Conservation (phyloP, 1,140 invertebrate genomes). For the Drosophila triauraria region DNA sequence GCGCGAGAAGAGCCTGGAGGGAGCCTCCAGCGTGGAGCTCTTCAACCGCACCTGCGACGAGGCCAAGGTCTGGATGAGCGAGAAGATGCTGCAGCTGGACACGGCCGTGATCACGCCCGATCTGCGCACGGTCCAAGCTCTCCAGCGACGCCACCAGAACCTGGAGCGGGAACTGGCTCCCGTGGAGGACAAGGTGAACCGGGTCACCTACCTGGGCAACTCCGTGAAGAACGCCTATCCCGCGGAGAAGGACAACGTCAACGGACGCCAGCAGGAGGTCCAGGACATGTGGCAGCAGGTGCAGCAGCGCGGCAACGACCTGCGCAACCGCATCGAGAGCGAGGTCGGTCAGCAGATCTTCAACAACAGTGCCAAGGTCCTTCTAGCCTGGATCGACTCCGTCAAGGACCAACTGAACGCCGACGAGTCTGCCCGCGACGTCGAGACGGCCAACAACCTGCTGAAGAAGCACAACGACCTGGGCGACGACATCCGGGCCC, state of each 20-base stretch:
- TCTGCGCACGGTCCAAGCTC: conserved; percentile 95
- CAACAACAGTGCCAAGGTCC: conserved; percentile 92
- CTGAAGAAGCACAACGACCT: conserved; percentile 97
- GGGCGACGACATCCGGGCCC: conserved; percentile 95
- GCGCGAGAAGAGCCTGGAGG: conserved; percentile 96
- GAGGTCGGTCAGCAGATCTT: conserved; percentile 98
- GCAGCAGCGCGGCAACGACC: conserved; percentile 92
- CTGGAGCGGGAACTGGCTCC: conserved; percentile 95
- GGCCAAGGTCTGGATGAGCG: conserved; percentile 96
- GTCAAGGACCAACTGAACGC: conserved; percentile 93
- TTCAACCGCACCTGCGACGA: conserved; percentile 97
- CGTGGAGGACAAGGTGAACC: conserved; percentile 94
- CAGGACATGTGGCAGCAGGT: conserved; percentile 95
- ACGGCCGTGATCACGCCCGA: conserved; percentile 92
- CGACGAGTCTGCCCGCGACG: conserved; percentile 93
- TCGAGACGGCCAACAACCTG: conserved; percentile 95
- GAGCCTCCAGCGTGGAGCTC: conserved; percentile 96
- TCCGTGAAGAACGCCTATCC: conserved; percentile 96
- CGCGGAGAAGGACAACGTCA: conserved; percentile 94
- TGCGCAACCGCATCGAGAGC: conserved; percentile 93
- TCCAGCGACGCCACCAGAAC: conserved; percentile 95
- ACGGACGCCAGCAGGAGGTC: conserved; percentile 93
- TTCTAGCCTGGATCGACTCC: conserved; percentile 91
- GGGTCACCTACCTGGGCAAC: conserved; percentile 92
- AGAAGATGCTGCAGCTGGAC: conserved; percentile 95